These are phyloP conservation scores for Stictonetta naevosa DNA, from an alignment of 2,113 vertebrate genomes.

Conservation along the genomic window DNA sequence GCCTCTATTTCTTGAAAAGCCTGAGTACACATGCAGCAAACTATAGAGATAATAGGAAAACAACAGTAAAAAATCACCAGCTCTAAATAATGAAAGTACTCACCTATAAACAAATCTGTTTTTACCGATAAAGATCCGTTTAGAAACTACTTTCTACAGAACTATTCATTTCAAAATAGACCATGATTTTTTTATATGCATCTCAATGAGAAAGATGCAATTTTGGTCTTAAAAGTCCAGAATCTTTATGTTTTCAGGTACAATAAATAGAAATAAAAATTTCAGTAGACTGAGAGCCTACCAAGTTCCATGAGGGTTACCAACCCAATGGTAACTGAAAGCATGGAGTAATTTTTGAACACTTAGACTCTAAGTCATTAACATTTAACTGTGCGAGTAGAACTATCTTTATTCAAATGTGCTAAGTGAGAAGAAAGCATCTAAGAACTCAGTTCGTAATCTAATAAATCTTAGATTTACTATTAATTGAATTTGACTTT, in stretches of 20 bases:
- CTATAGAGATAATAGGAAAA: not conserved
- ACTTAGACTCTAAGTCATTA: not conserved
- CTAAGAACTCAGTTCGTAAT: not conserved
- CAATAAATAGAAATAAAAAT: not conserved
- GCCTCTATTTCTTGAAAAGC: not conserved
- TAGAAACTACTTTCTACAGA: not conserved
- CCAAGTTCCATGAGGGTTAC: not conserved
- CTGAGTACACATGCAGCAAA: not conserved
- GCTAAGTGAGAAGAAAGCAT: not conserved
- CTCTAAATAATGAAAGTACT: not conserved
- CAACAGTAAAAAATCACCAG: not conserved
- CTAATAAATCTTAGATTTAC: not conserved
- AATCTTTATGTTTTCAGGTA: not conserved
- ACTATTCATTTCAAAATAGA: not conserved
- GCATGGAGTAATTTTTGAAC: not conserved
- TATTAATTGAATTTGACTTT: not conserved
- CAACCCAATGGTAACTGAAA: not conserved
- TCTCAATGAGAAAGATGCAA: not conserved
- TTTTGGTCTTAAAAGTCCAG: not conserved
- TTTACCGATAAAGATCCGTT: not conserved
- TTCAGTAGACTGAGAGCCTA: not conserved
- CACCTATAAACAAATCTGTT: not conserved
- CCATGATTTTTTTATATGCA: not conserved
- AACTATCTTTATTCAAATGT: not conserved
- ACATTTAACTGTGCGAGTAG: not conserved